These are phyloP conservation scores for Acanthosepion pharaonis DNA, from an alignment of 2,888 invertebrate species.

Conservation along the genomic window DNA sequence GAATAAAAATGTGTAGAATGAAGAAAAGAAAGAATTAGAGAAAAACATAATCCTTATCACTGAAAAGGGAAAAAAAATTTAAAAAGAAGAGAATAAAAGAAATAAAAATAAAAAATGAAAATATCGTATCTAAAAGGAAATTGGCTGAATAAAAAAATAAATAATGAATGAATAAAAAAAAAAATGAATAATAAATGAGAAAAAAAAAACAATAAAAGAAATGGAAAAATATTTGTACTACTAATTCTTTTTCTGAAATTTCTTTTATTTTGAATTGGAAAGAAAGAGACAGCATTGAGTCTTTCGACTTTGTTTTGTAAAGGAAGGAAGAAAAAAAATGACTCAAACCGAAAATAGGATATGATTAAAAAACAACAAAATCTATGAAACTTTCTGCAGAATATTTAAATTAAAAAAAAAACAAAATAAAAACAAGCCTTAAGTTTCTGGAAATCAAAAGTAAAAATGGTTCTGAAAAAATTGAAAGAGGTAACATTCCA, in stretches of 20 bases:
- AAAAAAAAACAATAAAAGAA: background rate
- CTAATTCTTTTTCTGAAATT: background rate
- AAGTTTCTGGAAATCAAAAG: background rate
- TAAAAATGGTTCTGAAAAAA: background rate
- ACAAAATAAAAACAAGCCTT: background rate
- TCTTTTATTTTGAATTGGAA: background rate
- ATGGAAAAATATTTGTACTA: too few relatives aligned
- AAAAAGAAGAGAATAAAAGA: background rate
- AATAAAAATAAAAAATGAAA: background rate
- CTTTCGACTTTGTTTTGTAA: background rate
- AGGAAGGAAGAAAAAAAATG: background rate
- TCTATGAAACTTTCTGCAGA: background rate
- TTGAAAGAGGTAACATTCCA: background rate
- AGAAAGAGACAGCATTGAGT: background rate
- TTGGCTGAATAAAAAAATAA: too few relatives aligned
- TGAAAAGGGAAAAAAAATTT: background rate
- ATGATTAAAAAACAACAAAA: background rate
- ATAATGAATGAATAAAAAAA: background rate
- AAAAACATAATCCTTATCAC: background rate
- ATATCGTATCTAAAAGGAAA: background rate
- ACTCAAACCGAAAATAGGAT: background rate
- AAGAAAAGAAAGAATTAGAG: background rate
- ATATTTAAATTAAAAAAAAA: background rate
- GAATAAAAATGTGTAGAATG: background rate
- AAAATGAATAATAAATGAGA: background rate